A percentile compares a stretch with the other conserved stretches of the same genome.
These are phyloP conservation scores for Neopipo cinnamomea DNA, from an alignment of 2,113 vertebrate genomes.

Conservation along the genomic window DNA sequence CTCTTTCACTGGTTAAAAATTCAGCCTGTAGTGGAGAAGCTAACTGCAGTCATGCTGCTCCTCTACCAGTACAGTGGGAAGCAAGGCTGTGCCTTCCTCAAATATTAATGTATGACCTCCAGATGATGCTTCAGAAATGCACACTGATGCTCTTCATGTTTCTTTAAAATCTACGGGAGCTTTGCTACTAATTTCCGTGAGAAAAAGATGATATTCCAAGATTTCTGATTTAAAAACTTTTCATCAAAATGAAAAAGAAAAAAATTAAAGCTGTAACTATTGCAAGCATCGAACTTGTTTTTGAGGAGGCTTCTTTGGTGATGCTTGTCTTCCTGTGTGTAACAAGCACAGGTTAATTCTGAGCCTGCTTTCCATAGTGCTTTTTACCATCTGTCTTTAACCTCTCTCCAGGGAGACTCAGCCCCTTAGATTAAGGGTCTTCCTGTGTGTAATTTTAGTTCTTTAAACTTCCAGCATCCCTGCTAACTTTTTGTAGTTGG, in stretches of 20 bases:
- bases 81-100: neutral
- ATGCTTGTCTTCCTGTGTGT: neutral
- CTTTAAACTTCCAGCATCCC: neutral
- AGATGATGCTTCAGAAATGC: neutral
- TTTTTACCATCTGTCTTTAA: neutral
- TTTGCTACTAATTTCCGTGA: neutral
- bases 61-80: neutral
- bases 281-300: neutral
- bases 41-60: neutral
- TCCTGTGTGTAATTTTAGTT: neutral
- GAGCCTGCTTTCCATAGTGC: neutral
- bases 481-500: neutral
- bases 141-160: neutral
- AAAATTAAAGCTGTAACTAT: neutral
- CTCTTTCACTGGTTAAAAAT: neutral
- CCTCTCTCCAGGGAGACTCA: neutral
- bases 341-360: neutral
- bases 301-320: neutral
- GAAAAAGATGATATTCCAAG: neutral
- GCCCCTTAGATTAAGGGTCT: neutral
- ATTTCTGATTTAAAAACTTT: neutral
- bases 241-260: neutral
- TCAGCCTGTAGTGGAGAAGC: neutral
- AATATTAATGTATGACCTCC: slow-evolving; percentile 19
- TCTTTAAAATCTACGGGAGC: neutral